Base-by-base conservation (phyloP, 2,888 invertebrate species). In the Sesamia inferens region DNA sequence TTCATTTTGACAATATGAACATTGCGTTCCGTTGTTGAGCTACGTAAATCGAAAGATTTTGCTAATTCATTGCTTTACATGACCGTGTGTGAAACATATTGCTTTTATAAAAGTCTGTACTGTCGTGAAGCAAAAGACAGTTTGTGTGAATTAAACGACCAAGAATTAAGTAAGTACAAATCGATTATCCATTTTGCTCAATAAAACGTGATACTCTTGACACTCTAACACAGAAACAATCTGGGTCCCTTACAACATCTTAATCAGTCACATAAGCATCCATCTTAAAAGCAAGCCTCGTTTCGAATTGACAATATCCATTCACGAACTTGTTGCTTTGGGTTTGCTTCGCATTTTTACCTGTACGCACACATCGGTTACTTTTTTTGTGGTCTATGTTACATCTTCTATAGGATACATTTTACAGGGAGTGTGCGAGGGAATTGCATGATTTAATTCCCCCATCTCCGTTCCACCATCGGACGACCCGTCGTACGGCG, bases 121-220 rank as follows among this genome's bases (percentile, higher is more conserved):
- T 44, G 44, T 44, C 44, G 44, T 44, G 58, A 67, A 69, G 22
- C 51, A 24, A 69, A 54, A 3, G 8, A 10, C 16, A 24, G 5
- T n/a, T 47, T 48, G 4, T 1, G 55, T 39, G 59, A n/a, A n/a
- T n/a, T 59, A 47, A 51, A 47, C 16, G 24, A 24, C 39, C n/a
- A 77, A 68, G 44, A 13, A 44, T 44, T 13, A 5, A 44, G 24
- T 54, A 44, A 44, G n/a, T 47, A 54, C n/a, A 19, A 47, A 48
- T 63, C 24, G 8, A 22, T 48, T 6, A 51, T 47, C 14, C 14
- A 54, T 47, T 68, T 80, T 67, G n/a, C 75, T 63, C 77, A 78
- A 80, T 66, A 78, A 75, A 63, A 63, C 80, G 80, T 77, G 62
- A 5, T 54, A 51, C 47, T 68, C 19, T 61, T 61, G 61, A 74